phyloP scores from a whole-genome alignment of 2,888 invertebrate genomes.

The Synanthedon myopaeformis region DNA sequence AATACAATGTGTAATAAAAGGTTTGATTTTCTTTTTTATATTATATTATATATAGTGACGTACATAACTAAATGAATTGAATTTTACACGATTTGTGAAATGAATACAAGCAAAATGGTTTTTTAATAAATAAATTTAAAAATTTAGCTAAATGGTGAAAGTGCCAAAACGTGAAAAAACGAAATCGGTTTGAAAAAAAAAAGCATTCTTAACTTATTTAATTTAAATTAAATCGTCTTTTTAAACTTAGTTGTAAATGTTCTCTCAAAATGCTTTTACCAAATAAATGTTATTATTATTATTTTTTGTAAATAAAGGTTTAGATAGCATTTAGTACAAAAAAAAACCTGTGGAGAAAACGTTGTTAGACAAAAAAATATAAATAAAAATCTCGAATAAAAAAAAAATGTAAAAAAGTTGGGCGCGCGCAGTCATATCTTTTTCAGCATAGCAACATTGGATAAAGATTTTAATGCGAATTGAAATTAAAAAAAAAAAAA shows the following conservation, averaged over 20 bases:
- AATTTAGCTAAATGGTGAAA: constrained; percentile 27
- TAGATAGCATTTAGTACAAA: constrained; percentile 51
- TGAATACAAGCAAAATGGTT: constrained; percentile 4
- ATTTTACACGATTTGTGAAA: constrained; percentile 16
- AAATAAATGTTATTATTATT: constrained; percentile 35
- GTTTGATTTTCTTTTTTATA: constrained; percentile 15
- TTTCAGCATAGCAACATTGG: not conserved
- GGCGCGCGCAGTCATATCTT: constrained; percentile 3
- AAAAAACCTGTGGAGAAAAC: constrained; percentile 54
- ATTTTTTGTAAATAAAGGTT: constrained; percentile 45
- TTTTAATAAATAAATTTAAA: constrained; percentile 3
- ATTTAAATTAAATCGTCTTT: constrained; percentile 7
- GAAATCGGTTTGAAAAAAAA: not conserved
- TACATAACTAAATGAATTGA: constrained; percentile 10
- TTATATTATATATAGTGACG: not conserved
- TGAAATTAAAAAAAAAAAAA: too few species aligned
- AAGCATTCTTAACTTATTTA: not conserved
- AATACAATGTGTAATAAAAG: constrained; percentile 43
- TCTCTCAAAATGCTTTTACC: constrained; percentile 51
- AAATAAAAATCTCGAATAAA: constrained; percentile 17
- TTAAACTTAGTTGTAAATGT: constrained; percentile 1
- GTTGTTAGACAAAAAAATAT: constrained; percentile 16
- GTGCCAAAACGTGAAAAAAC: constrained; percentile 39
- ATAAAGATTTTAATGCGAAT: too few species aligned
- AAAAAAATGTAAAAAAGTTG: not conserved